Percentiles rank a stretch among this genome's conserved stretches.
These are phyloP conservation scores for Euleptes europaea DNA, from an alignment of 2,113 vertebrate species.

Conservation along the genomic window DNA sequence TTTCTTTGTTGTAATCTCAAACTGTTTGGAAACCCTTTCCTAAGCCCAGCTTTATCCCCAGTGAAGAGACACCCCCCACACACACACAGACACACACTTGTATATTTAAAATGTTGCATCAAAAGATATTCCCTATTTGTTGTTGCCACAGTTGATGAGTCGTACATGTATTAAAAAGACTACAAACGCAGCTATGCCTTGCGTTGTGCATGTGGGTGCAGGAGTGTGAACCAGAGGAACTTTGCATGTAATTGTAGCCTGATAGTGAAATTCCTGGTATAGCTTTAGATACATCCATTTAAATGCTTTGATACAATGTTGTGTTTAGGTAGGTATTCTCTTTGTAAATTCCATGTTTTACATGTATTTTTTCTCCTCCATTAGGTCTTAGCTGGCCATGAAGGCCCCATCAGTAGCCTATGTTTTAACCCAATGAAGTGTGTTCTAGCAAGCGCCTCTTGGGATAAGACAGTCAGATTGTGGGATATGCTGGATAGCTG, in stretches of 20 bases:
- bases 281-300: too few species aligned
- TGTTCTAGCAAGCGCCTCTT: constrained; percentile 91
- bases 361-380: background rate
- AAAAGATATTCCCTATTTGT: background rate
- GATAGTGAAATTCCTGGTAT: background rate
- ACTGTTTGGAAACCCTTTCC: background rate
- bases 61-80: background rate
- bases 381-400: constrained; percentile 91
- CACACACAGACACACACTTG: background rate
- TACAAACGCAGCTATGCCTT: background rate
- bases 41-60: background rate
- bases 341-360: background rate
- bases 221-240: background rate
- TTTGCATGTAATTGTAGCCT: background rate
- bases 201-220: background rate
- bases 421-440: constrained; percentile 89
- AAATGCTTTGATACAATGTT: background rate
- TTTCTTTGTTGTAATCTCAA: background rate
- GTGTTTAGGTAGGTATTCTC: background rate
- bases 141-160: background rate
- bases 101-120: background rate
- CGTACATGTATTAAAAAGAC: background rate
- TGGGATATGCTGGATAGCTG: constrained; percentile 99
- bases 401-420: constrained; percentile 90
- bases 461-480: constrained; percentile 91